These are phyloP conservation scores for Troilus luridus DNA, from an alignment of 2,888 invertebrate species.

Conservation along the genomic window DNA sequence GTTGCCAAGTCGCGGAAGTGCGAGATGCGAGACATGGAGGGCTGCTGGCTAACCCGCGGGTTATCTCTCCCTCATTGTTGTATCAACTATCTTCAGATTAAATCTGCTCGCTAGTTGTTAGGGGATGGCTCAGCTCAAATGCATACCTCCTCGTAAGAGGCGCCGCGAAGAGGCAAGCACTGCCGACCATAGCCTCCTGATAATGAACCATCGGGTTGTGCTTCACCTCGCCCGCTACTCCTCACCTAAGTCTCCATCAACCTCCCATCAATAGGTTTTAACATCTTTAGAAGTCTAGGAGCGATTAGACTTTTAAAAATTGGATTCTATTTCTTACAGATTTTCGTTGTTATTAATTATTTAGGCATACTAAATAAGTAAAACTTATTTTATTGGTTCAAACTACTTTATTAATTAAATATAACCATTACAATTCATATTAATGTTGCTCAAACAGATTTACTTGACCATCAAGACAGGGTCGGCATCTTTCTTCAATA, in stretches of 20 bases:
- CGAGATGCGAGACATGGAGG: not conserved
- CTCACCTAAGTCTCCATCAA: not conserved
- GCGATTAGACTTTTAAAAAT: too few species aligned
- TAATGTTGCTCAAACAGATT: too few species aligned
- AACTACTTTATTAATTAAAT: too few species aligned
- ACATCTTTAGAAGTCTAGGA: too few species aligned
- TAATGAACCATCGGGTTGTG: slow-evolving; percentile 1
- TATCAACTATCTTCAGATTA: slow-evolving; percentile 20
- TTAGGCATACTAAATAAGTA: too few species aligned
- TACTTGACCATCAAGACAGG: too few species aligned
- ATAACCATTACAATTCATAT: too few species aligned
- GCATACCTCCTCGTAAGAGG: slow-evolving; percentile 3
- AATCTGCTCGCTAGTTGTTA: not conserved
- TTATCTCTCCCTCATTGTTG: not conserved
- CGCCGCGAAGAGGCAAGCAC: not conserved
- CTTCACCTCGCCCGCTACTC: not conserved
- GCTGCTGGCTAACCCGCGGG: not conserved
- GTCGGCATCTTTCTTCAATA: too few species aligned
- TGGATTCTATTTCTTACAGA: too few species aligned
- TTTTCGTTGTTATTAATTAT: too few species aligned
- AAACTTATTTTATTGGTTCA: too few species aligned
- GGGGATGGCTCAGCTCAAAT: not conserved
- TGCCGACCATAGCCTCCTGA: not conserved
- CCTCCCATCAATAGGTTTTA: too few species aligned
- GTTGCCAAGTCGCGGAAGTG: not conserved